These are phyloP conservation scores for Tupaia tana DNA, from an alignment of 2,113 vertebrate species.

Conservation along the genomic window DNA sequence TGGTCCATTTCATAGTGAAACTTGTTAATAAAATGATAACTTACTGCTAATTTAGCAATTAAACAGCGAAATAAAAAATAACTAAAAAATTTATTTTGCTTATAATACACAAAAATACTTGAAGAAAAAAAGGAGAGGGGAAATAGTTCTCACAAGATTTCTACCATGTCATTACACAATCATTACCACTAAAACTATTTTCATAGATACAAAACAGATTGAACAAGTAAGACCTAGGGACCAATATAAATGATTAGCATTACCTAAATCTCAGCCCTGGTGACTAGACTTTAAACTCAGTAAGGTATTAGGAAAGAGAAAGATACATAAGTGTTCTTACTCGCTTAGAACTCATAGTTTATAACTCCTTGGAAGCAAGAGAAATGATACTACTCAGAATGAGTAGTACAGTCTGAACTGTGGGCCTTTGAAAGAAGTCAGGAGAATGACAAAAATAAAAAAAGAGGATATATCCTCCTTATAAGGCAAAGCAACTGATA, in stretches of 20 bases:
- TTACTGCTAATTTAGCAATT: neutral
- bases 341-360: conserved; percentile 25
- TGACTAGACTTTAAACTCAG: conserved; percentile 30
- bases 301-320: neutral
- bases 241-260: neutral
- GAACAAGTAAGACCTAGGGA: neutral
- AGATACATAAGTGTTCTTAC: neutral
- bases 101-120: conserved; percentile 40
- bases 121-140: conserved; percentile 32
- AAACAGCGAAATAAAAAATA: conserved; percentile 39
- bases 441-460: conserved; percentile 17
- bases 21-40: conserved; percentile 68
- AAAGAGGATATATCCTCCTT: neutral
- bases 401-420: neutral
- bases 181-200: conserved; percentile 25
- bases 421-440: neutral
- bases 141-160: neutral
- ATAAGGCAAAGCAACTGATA: neutral
- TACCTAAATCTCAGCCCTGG: neutral
- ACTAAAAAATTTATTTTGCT: neutral
- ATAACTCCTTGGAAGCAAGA: neutral
- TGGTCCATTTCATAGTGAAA: conserved; percentile 81
- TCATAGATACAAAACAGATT: conserved; percentile 14
- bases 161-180: neutral
- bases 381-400: neutral